phyloP scores from a whole-genome alignment of 2,888 invertebrate genomes.

The Hypena proboscidalis region DNA sequence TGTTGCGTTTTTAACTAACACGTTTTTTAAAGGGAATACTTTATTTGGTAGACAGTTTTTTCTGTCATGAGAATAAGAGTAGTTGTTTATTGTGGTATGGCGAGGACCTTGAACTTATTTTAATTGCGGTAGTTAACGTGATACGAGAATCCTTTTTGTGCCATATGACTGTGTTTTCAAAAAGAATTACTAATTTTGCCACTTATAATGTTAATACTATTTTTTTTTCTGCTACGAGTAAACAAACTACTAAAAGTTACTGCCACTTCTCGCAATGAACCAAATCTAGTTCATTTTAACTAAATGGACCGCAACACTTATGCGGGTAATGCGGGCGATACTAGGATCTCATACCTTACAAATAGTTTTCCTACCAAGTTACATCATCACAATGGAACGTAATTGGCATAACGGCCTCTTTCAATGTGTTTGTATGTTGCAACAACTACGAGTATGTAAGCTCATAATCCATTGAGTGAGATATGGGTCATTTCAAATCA shows the following conservation, averaged over 20 bases:
- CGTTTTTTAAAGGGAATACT: conserved; percentile 14
- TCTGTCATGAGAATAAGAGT: conserved; percentile 2
- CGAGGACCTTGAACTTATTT: not conserved
- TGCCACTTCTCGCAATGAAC: no score
- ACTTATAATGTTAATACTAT: no score
- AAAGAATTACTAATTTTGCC: no score
- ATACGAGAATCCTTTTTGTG: no score
- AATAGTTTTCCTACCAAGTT: conserved; percentile 28
- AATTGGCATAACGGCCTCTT: conserved; percentile 29
- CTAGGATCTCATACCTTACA: conserved; percentile 20
- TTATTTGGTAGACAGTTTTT: conserved; percentile 15
- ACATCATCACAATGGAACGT: conserved; percentile 34
- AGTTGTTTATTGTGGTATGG: conserved; percentile 1
- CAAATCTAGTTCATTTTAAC: no score
- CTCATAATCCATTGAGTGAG: conserved; percentile 3
- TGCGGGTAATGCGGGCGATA: conserved; percentile 1
- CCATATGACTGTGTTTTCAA: no score
- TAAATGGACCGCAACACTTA: no score
- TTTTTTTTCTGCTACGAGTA: no score
- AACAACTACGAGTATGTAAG: conserved; percentile 4
- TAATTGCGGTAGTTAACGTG: not conserved
- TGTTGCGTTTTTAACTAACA: conserved; percentile 25
- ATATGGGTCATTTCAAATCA: conserved; percentile 5
- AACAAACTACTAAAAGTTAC: no score
- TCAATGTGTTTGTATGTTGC: conserved; percentile 24